Evolutionary conservation across 2,888 invertebrate species (phyloP).

Genomic region (Hypercompe scribonia): DNA sequence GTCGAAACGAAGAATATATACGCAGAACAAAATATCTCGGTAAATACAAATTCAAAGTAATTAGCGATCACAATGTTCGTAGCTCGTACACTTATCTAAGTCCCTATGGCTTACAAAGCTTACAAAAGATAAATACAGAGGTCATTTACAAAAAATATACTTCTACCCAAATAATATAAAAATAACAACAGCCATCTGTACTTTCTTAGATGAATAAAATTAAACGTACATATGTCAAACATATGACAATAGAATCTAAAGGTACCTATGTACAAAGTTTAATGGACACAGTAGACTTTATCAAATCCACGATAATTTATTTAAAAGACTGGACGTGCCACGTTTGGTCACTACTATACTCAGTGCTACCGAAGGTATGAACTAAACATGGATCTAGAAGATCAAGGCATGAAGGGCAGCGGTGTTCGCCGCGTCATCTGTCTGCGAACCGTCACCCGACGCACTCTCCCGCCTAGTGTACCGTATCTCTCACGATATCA

Average conservation of each 20-base stretch:
- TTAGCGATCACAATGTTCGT: slow-evolving; percentile 84
- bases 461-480: slow-evolving; percentile 44
- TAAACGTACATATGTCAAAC: slow-evolving; percentile 85
- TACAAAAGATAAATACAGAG: slow-evolving; percentile 86
- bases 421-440: slow-evolving; percentile 52
- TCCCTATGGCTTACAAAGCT: slow-evolving; percentile 85
- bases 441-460: slow-evolving; percentile 35
- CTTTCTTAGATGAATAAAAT: slow-evolving; percentile 87
- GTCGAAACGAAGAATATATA: slow-evolving; percentile 81
- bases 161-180: slow-evolving; percentile 87
- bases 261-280: slow-evolving; percentile 81
- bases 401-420: slow-evolving; percentile 58
- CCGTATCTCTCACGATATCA: slow-evolving; percentile 62
- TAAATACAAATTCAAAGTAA: slow-evolving; percentile 80
- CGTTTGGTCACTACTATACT: slow-evolving; percentile 78
- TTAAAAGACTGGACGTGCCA: slow-evolving; percentile 78
- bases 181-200: slow-evolving; percentile 87
- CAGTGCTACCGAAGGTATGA: slow-evolving; percentile 60
- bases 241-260: slow-evolving; percentile 85
- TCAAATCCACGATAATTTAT: slow-evolving; percentile 65
- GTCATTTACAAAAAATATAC: slow-evolving; percentile 86
- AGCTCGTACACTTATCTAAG: slow-evolving; percentile 83
- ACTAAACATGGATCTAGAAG: slow-evolving; percentile 65
- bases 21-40: slow-evolving; percentile 77
- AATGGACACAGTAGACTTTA: slow-evolving; percentile 72